Evolutionary conservation across 2,113 vertebrate genomes (phyloP), one percentile per base, ranked within the genome.

Genomic region (Bubalus kerabau): DNA sequence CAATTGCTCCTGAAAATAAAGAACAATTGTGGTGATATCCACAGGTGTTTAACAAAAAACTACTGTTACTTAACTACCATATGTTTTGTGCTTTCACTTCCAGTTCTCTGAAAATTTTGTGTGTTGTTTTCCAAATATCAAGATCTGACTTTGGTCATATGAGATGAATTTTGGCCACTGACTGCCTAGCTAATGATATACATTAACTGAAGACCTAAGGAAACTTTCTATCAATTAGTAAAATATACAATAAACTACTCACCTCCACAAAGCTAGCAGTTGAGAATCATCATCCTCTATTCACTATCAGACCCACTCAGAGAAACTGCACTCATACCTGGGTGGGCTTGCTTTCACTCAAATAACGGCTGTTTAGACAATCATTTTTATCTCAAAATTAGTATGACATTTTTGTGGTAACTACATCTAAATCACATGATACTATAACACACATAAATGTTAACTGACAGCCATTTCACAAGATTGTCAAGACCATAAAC

Each of bases 381-480:
- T 86, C 76, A 96, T 59, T 64, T 95, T 91, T 81, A 86, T 32
- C 32, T 83, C 10, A 93, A 94, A 97, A 89, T 95, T 48, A 86
- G 6, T 87, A 36, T 74, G 12, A 57, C 7, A 82, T 32, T 62
- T 92, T 62, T 60, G 60, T 48, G 6, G 26, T 95, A 88, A 91
- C 1, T 67, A 26, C 7, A 81, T 71, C 19, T 83, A 95, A 89
- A 74, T 21, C 4, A 74, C 12, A 91, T 83, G 54, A 54, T 56
- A 88, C 12, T 11, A 92, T 71, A 94, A 90, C 1, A 19, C 30
- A 64, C 2, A 88, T 7, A 91, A 84, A 91, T 76, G 17, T 7
- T 30, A 93, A 76, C 1, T 76, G 46, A 81, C 5, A 12, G 32
- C 46, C 28, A 64, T 64, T 92, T 40, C 82, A 82, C 74, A 86